phyloP scores from a whole-genome alignment of 2,888 invertebrate genomes.

The Hyalella azteca region DNA sequence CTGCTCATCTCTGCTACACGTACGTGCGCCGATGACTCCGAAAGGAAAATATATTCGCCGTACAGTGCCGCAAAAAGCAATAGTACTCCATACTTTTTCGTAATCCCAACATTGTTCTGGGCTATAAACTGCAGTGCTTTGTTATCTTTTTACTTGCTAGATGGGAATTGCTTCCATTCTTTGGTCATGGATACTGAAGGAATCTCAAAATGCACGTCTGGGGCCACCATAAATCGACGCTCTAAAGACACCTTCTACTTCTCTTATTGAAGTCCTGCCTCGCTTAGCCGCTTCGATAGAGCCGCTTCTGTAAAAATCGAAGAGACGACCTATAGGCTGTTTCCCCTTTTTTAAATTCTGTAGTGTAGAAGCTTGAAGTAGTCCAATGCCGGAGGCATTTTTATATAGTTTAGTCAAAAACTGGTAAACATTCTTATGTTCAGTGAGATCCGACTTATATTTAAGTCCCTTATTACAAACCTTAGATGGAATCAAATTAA shows the following conservation, averaged over 20 bases:
- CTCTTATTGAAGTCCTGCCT: neutral
- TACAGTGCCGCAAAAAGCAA: too few relatives aligned
- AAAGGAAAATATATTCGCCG: too few relatives aligned
- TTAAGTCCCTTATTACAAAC: too few relatives aligned
- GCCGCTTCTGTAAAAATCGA: neutral
- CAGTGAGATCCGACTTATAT: too few relatives aligned
- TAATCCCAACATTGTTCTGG: neutral
- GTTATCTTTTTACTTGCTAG: neutral
- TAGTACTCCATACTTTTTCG: neutral
- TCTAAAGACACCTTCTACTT: neutral
- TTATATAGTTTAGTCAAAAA: too few relatives aligned
- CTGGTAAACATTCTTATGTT: too few relatives aligned
- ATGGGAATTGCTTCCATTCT: constrained; percentile 23
- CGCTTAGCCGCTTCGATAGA: too few relatives aligned
- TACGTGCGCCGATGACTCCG: too few relatives aligned
- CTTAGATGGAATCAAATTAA: too few relatives aligned
- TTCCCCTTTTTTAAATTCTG: too few relatives aligned
- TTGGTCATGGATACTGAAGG: neutral
- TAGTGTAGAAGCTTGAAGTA: too few relatives aligned
- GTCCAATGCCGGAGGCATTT: too few relatives aligned
- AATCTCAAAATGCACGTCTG: neutral
- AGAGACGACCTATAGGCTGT: neutral
- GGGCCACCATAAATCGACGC: neutral
- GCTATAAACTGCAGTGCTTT: constrained; percentile 13
- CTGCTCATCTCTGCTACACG: neutral